Percentiles rank a stretch among this genome's conserved stretches.
Conservation (phyloP, 2,797 vertebrate genomes). For the Paramormyrops hopkinsi region DNA sequence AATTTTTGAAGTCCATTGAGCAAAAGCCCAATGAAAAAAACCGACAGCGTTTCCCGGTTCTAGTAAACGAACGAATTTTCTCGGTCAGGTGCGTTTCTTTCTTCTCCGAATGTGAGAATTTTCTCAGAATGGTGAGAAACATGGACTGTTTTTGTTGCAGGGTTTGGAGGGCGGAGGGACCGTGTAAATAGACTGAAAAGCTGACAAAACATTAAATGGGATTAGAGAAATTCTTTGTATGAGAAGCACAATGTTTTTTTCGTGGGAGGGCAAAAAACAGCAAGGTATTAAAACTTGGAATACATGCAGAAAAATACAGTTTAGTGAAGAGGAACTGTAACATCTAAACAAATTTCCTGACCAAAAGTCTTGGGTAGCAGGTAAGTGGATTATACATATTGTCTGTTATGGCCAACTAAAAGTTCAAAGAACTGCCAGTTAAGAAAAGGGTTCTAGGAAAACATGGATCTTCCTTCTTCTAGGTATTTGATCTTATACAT, state of each 20-base stretch:
- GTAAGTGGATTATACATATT: background rate
- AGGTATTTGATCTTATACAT: background rate
- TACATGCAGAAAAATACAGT: background rate
- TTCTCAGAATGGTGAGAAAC: background rate
- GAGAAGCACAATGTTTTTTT: background rate
- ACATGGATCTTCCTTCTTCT: background rate
- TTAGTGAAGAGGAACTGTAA: background rate
- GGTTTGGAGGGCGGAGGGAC: background rate
- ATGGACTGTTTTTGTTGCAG: background rate
- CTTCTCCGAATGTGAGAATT: background rate
- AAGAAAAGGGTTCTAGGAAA: background rate
- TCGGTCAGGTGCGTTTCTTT: background rate
- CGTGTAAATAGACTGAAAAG: background rate
- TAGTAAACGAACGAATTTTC: background rate
- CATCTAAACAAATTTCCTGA: background rate
- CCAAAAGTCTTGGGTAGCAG: background rate
- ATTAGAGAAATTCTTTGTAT: slow-evolving; percentile 4
- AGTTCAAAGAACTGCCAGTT: background rate
- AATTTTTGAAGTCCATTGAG: background rate
- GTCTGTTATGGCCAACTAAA: background rate
- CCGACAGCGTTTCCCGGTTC: background rate
- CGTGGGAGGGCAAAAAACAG: background rate
- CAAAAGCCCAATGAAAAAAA: background rate
- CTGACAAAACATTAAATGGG: background rate
- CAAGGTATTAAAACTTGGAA: slow-evolving; percentile 26